phyloP scores from a whole-genome alignment of 2,113 vertebrate species.

The Myodes glareolus region DNA sequence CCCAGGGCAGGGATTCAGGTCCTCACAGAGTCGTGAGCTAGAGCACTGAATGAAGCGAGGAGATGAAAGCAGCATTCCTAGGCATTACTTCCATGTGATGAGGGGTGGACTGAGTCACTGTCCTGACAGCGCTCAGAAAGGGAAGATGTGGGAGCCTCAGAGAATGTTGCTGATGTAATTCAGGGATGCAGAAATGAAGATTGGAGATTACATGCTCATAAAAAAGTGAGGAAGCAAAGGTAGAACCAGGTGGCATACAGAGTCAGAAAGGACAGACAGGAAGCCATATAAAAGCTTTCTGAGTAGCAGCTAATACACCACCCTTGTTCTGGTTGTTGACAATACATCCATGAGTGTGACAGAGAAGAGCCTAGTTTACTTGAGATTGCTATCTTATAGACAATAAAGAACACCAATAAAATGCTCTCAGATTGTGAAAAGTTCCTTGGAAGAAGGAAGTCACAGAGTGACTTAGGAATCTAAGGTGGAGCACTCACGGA shows the following conservation, averaged over 20 bases:
- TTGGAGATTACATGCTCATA: not conserved
- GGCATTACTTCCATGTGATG: rapidly evolving
- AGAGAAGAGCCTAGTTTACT: not conserved
- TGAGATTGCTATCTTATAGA: not conserved
- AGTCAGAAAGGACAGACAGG: not conserved
- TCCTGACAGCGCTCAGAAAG: not conserved
- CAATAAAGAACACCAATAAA: not conserved
- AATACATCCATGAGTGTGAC: too few species aligned
- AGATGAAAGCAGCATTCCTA: not conserved
- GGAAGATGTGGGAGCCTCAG: not conserved
- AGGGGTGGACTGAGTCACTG: not conserved
- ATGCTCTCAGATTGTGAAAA: not conserved
- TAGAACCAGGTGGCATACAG: not conserved
- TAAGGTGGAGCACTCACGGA: too few species aligned
- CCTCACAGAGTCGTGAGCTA: not conserved
- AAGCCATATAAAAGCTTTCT: not conserved
- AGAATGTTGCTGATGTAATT: not conserved
- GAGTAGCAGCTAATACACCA: not conserved
- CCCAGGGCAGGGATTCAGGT: not conserved
- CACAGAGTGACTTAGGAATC: not conserved
- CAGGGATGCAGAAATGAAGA: not conserved
- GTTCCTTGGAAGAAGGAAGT: not conserved
- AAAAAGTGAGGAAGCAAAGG: not conserved
- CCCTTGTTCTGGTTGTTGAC: not conserved
- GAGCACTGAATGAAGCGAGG: not conserved